These are phyloP conservation scores for Cheirogaleus major DNA, from an alignment of 2,797 vertebrate species.

Conservation along the genomic window DNA sequence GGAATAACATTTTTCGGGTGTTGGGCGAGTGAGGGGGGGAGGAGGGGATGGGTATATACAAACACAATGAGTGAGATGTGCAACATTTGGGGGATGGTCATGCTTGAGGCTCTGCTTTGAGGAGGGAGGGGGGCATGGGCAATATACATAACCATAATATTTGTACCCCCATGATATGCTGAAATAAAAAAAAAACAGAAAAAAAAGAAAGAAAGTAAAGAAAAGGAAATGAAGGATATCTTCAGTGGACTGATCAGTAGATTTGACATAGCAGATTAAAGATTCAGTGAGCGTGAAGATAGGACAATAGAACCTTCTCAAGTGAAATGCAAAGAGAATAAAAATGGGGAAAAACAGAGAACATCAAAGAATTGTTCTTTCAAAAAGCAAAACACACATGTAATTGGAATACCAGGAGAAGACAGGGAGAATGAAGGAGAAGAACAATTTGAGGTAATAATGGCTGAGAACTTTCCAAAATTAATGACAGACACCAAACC, in stretches of 20 bases:
- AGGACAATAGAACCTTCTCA: not conserved
- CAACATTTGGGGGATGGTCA: no score
- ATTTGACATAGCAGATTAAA: not conserved
- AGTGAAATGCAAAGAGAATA: not conserved
- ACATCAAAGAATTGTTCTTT: not conserved
- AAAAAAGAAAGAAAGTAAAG: no score
- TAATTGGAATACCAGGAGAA: not conserved
- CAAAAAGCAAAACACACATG: not conserved
- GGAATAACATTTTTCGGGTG: no score
- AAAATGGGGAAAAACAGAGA: not conserved
- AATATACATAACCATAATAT: no score
- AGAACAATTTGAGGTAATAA: not conserved
- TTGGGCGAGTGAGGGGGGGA: no score
- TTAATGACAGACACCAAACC: not conserved
- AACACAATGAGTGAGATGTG: no score
- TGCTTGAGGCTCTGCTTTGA: no score
- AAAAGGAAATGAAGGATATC: not conserved
- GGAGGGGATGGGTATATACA: no score
- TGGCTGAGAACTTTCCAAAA: not conserved
- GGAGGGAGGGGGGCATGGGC: no score
- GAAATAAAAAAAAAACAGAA: no score
- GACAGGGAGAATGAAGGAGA: not conserved
- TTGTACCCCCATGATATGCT: no score
- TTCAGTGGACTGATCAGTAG: not conserved
- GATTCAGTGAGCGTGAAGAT: not conserved